Evolutionary conservation across 2,113 vertebrate genomes (phyloP).

Genomic region (Cyanoderma ruficeps): DNA sequence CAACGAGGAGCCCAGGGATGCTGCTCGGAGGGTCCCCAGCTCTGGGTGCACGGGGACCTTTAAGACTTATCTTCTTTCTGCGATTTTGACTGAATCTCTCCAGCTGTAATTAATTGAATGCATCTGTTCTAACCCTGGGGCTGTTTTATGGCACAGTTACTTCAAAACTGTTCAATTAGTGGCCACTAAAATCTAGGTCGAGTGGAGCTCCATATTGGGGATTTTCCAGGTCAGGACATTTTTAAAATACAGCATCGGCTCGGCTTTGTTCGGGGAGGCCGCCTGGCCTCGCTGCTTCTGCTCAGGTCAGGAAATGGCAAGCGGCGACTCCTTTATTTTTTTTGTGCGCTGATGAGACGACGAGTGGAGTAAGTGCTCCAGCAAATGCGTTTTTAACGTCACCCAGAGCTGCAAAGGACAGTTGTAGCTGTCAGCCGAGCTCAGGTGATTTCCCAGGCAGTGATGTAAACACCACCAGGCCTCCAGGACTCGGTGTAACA

Average conservation of each 20-base stretch:
- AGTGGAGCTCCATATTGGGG: slow-evolving; percentile 53
- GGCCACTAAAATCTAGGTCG: slow-evolving; percentile 86
- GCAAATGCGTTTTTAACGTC: not conserved
- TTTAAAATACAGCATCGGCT: slow-evolving; percentile 33
- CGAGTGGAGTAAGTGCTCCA: not conserved
- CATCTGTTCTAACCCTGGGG: slow-evolving; percentile 85
- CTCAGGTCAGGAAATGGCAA: slow-evolving; percentile 4
- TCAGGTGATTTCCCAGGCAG: slow-evolving; percentile 7
- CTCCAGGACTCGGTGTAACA: not conserved
- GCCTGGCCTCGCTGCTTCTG: not conserved
- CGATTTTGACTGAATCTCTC: slow-evolving; percentile 55
- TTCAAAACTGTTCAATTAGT: slow-evolving; percentile 91
- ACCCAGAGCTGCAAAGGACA: not conserved
- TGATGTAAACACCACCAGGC: not conserved
- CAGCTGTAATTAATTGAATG: slow-evolving; percentile 88
- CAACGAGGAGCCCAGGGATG: rapidly evolving
- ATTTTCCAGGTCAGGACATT: slow-evolving; percentile 77
- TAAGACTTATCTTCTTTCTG: not conserved
- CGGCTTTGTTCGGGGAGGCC: not conserved
- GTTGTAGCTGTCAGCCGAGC: slow-evolving; percentile 38
- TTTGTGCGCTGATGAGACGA: not conserved
- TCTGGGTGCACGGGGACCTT: not conserved
- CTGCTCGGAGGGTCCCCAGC: not conserved
- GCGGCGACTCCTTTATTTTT: not conserved
- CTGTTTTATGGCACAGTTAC: slow-evolving; percentile 88